These are phyloP conservation scores for Masnerella sp. DNA, from an alignment of 2,888 invertebrate species.

Conservation along the genomic window DNA sequence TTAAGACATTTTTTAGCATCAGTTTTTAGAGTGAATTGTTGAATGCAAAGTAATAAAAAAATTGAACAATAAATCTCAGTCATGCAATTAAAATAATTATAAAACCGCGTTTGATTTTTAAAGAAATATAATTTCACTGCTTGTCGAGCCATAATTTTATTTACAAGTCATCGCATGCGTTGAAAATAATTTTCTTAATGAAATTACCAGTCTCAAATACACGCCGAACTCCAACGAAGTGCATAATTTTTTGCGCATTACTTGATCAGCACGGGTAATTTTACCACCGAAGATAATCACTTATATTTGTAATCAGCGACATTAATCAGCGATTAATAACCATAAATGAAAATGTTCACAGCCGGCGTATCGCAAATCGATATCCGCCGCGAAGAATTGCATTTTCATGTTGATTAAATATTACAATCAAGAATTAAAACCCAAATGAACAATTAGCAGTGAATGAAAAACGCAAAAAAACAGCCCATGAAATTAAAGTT, in stretches of 20 bases:
- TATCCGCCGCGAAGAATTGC: not conserved
- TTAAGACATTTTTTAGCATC: too few relatives aligned
- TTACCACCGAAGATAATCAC: constrained; percentile 1
- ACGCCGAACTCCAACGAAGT: constrained; percentile 10
- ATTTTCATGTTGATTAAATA: constrained; percentile 12
- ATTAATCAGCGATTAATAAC: constrained; percentile 28
- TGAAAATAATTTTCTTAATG: constrained; percentile 29
- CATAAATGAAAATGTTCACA: constrained; percentile 7
- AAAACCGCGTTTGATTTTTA: too few relatives aligned
- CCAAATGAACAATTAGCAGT: constrained; percentile 23
- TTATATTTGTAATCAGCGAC: constrained; percentile 10
- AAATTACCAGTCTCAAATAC: constrained; percentile 22
- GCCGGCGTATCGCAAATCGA: constrained; percentile 1
- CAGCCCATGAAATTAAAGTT: constrained; percentile 10
- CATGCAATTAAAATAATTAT: too few relatives aligned
- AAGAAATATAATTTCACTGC: too few relatives aligned
- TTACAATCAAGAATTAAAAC: constrained; percentile 9
- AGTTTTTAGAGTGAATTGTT: too few relatives aligned
- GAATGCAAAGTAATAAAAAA: too few relatives aligned
- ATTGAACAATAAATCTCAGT: too few relatives aligned
- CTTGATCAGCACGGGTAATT: constrained; percentile 8
- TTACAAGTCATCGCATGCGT: constrained; percentile 32
- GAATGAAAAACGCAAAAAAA: constrained; percentile 10
- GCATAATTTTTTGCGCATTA: constrained; percentile 18
- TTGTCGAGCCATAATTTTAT: constrained; percentile 25